Evolutionary conservation across 2,888 invertebrate species (phyloP).

Genomic region (Sesamia inferens): DNA sequence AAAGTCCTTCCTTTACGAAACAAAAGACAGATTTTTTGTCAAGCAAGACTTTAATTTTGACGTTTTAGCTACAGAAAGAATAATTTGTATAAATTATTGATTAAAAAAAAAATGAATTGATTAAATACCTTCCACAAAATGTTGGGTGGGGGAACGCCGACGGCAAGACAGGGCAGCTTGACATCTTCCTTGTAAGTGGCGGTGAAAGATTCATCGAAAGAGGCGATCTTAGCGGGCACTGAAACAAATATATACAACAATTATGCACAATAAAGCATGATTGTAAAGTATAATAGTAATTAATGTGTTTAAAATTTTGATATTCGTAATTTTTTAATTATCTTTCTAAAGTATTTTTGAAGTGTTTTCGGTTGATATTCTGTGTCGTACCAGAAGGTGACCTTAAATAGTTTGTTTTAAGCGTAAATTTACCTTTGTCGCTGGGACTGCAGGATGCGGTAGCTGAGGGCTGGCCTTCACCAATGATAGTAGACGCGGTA

Average conservation of each 20-base stretch:
- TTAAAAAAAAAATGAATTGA: neutral
- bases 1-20: neutral
- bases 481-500: constrained; percentile 97
- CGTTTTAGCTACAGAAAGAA: too few relatives aligned
- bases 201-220: constrained; percentile 97
- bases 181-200: constrained; percentile 98
- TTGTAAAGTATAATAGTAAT: neutral
- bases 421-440: constrained; percentile 91
- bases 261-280: neutral
- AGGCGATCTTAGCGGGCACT: constrained; percentile 98
- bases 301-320: neutral
- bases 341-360: neutral
- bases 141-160: constrained; percentile 97
- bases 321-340: neutral
- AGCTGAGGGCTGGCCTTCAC: constrained; percentile 97
- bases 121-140: constrained; percentile 96
- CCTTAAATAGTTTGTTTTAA: neutral
- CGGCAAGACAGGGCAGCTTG: constrained; percentile 96
- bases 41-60: neutral
- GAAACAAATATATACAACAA: constrained; percentile 37
- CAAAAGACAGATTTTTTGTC: neutral
- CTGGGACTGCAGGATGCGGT: constrained; percentile 96
- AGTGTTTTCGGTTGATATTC: neutral
- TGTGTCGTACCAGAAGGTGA: neutral
- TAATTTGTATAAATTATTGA: too few relatives aligned